These are phyloP conservation scores for Sparus aurata DNA, from an alignment of 2,797 vertebrate genomes.

Conservation along the genomic window DNA sequence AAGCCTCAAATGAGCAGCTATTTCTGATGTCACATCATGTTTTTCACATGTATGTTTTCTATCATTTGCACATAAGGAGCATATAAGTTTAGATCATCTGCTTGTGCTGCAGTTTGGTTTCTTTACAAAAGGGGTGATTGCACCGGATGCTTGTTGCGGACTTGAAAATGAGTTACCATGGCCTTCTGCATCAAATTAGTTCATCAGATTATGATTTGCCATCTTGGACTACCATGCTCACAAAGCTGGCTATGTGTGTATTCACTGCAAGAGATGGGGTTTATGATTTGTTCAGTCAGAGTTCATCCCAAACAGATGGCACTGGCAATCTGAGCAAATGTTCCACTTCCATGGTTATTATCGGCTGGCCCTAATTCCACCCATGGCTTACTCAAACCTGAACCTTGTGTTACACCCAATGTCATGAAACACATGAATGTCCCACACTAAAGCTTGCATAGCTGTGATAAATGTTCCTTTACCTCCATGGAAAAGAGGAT, in stretches of 20 bases:
- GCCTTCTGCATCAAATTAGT: rapidly evolving
- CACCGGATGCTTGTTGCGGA: constrained; percentile 26
- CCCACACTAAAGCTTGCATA: not conserved
- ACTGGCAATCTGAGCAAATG: not conserved
- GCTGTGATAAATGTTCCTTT: not conserved
- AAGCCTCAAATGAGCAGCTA: not conserved
- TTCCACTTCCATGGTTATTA: not conserved
- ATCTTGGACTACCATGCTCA: not conserved
- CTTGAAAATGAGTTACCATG: not conserved
- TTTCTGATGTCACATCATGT: not conserved
- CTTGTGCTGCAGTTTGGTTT: constrained; percentile 20
- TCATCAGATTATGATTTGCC: not conserved
- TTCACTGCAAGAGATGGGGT: not conserved
- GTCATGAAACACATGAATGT: not conserved
- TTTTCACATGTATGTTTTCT: not conserved
- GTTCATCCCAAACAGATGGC: not conserved
- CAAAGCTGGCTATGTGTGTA: not conserved
- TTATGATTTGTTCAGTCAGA: not conserved
- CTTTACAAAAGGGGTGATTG: constrained; percentile 28
- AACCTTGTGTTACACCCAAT: not conserved
- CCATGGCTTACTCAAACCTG: not conserved
- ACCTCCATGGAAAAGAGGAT: not conserved
- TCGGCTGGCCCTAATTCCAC: not conserved
- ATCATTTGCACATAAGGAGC: constrained; percentile 21
- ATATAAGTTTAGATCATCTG: constrained; percentile 11